Evolutionary conservation across 1,140 invertebrate species (phyloP).

Genomic region (Bemisia tabaci): DNA sequence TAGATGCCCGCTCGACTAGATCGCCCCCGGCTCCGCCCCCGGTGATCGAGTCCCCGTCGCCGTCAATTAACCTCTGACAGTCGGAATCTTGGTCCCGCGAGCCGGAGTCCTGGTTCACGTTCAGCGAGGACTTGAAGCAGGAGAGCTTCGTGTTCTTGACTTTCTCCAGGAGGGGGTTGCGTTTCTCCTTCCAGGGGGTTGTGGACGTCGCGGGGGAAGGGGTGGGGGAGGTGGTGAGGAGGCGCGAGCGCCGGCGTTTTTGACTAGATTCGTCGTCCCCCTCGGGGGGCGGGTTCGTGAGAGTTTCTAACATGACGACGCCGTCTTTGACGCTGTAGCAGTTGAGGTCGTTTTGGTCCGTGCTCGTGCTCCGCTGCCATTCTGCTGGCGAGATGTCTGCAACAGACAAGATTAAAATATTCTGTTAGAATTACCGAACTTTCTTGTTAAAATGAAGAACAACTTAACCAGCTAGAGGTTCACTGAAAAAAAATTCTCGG

Average conservation of each 20-base stretch:
- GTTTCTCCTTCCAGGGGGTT: conserved; percentile 34
- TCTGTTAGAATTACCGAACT: too few relatives aligned
- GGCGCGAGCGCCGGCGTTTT: neutral
- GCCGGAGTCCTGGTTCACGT: neutral
- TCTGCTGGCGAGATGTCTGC: neutral
- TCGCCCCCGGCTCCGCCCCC: neutral
- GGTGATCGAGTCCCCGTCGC: neutral
- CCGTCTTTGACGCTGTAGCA: neutral
- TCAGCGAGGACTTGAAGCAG: conserved; percentile 38
- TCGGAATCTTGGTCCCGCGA: conserved; percentile 1
- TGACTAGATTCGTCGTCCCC: neutral
- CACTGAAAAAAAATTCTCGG: too few relatives aligned
- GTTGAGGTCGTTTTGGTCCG: neutral
- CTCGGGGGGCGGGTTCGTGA: neutral
- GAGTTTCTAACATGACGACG: neutral
- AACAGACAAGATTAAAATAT: neutral
- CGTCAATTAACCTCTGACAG: conserved; percentile 8
- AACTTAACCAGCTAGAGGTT: too few relatives aligned
- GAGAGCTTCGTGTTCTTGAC: conserved; percentile 54
- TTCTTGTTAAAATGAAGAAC: too few relatives aligned
- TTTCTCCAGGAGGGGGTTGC: conserved; percentile 50
- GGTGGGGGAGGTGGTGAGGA: neutral
- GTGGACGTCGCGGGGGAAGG: too few relatives aligned
- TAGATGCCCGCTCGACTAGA: neutral
- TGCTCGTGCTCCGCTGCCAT: neutral